Evolutionary conservation across 1,140 invertebrate genomes (phyloP).

Genomic region (Nasonia longicornis): DNA sequence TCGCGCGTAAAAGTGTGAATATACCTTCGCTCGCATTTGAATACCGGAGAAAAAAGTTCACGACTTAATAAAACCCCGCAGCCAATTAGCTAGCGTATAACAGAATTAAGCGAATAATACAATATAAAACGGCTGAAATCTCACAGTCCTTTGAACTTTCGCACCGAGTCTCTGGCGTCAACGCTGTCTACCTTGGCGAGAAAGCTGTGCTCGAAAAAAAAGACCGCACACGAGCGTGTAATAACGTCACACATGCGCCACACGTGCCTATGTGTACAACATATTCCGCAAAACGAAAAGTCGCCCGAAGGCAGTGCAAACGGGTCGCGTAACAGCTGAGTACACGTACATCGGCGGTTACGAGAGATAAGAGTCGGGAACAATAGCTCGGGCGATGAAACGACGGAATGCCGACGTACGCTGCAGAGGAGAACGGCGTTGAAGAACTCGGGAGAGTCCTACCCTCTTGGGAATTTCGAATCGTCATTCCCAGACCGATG

Average conservation of each 20-base stretch:
- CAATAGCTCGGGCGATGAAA: constrained; percentile 6
- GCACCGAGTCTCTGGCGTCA: neutral
- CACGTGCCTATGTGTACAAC: neutral
- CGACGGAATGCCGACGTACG: neutral
- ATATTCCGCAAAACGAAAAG: constrained; percentile 15
- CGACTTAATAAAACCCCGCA: neutral
- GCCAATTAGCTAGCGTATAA: neutral
- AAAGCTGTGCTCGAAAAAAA: neutral
- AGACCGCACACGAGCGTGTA: neutral
- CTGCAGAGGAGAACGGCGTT: neutral
- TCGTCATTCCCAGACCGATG: neutral
- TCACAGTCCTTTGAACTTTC: constrained; percentile 17
- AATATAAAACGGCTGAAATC: neutral
- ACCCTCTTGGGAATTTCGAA: neutral
- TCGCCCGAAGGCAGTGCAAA: neutral
- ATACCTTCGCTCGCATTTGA: neutral
- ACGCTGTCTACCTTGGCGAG: neutral
- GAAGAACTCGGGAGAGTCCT: neutral
- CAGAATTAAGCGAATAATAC: too few species aligned
- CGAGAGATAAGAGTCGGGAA: neutral
- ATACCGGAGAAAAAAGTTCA: neutral
- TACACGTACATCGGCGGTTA: neutral
- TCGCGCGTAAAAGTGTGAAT: neutral
- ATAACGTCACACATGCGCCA: neutral
- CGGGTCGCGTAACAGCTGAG: neutral